Evolutionary conservation across 2,113 vertebrate genomes (phyloP).

Genomic region (Pelecanoides urinatrix): DNA sequence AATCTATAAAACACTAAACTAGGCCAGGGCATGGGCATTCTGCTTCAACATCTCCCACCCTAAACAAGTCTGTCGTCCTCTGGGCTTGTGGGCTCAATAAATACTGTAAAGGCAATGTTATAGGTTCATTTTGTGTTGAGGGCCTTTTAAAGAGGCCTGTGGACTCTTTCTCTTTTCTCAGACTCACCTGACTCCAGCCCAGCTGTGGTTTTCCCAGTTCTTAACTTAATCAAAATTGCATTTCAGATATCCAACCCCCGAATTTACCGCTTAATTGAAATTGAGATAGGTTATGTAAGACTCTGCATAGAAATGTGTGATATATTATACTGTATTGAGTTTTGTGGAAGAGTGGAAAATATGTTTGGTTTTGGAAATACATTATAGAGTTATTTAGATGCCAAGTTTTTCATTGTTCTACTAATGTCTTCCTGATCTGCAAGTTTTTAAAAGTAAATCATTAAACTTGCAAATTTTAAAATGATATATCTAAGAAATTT

Average conservation of each 20-base stretch:
- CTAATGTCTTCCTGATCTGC: conserved; percentile 11
- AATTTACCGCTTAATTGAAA: conserved; percentile 9
- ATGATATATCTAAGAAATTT: background rate
- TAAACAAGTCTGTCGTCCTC: background rate
- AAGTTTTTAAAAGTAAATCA: background rate
- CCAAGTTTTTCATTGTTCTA: conserved; percentile 27
- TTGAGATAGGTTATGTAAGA: background rate
- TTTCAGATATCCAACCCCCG: background rate
- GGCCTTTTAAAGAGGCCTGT: background rate
- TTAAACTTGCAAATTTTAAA: background rate
- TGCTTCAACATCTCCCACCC: background rate
- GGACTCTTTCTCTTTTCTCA: background rate
- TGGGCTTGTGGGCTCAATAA: background rate
- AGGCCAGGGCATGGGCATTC: background rate
- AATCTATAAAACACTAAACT: background rate
- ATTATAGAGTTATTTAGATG: background rate
- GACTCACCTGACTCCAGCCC: background rate
- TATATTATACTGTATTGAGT: conserved; percentile 1
- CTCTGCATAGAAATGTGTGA: background rate
- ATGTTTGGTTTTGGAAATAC: conserved; percentile 18
- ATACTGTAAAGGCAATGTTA: background rate
- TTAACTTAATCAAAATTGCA: background rate
- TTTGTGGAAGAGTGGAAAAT: conserved; percentile 37
- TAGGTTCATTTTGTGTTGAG: background rate
- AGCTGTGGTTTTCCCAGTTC: background rate